A percentile compares a stretch with the other conserved stretches of the same genome.
phyloP scores from a whole-genome alignment of 2,797 vertebrate genomes.

The Babyrousa celebensis region DNA sequence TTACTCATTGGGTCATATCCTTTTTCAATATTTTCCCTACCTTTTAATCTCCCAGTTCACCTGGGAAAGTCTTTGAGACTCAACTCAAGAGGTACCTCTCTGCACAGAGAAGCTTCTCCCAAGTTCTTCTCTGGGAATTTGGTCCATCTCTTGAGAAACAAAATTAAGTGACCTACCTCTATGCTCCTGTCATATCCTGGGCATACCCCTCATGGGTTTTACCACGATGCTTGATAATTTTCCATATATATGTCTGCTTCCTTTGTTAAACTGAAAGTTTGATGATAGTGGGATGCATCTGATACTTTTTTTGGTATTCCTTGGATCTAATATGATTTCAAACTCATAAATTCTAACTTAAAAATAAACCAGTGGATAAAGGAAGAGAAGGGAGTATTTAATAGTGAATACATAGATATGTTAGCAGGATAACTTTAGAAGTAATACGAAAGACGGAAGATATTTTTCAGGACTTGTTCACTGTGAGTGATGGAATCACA shows the following conservation, averaged over 20 bases:
- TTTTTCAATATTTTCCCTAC: background rate
- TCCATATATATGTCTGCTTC: background rate
- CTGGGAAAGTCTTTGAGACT: background rate
- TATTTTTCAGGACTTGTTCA: background rate
- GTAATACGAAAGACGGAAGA: background rate
- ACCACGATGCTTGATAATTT: background rate
- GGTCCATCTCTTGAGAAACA: background rate
- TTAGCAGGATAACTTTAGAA: slow-evolving; percentile 19
- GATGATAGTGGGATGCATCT: background rate
- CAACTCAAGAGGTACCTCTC: background rate
- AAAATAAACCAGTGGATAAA: background rate
- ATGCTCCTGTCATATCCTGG: background rate
- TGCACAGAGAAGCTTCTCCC: background rate
- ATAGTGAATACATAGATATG: background rate
- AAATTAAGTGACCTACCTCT: background rate
- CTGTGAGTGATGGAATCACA: background rate
- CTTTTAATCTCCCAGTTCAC: background rate
- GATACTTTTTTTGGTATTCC: background rate
- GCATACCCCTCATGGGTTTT: background rate
- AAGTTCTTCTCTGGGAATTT: background rate
- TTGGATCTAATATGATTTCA: background rate
- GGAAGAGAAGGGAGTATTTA: background rate
- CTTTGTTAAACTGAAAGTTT: background rate
- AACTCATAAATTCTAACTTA: background rate
- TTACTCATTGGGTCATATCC: background rate